Percentiles rank a stretch among this genome's conserved stretches.
Evolutionary conservation across 2,888 invertebrate species (phyloP).

Genomic region (Lacanobia oleracea): DNA sequence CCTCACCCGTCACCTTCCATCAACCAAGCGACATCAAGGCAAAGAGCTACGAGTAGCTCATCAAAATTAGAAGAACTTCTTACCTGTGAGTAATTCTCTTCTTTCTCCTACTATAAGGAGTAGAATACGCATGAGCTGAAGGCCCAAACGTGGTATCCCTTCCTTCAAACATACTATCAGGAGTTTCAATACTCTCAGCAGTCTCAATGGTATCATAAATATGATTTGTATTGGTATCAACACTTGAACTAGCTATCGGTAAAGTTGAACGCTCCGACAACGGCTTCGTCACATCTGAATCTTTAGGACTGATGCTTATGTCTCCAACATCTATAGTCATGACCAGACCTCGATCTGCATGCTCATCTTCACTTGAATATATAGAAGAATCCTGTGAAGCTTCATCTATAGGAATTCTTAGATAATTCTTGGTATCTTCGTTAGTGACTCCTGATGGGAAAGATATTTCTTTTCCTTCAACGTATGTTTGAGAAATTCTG

Average conservation of each 20-base stretch:
- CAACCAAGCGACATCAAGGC: no score
- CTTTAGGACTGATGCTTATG: conserved; percentile 70
- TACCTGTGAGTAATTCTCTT: conserved; percentile 79
- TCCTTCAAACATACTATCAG: conserved; percentile 68
- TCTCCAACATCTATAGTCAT: conserved; percentile 86
- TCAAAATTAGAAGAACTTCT: conserved; percentile 35
- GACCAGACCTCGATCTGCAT: conserved; percentile 75
- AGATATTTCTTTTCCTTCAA: conserved; percentile 85
- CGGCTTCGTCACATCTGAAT: conserved; percentile 73
- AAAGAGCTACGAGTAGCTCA: no score
- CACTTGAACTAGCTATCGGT: conserved; percentile 73
- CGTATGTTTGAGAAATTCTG: conserved; percentile 86
- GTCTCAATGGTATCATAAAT: conserved; percentile 74
- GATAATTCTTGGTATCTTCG: conserved; percentile 68
- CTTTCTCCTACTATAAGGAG: conserved; percentile 80
- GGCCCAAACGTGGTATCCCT: conserved; percentile 73
- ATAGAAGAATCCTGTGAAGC: conserved; percentile 74
- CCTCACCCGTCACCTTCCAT: no score
- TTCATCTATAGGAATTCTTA: conserved; percentile 65
- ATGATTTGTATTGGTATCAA: conserved; percentile 67
- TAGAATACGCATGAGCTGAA: conserved; percentile 75
- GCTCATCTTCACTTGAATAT: conserved; percentile 84
- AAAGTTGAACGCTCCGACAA: conserved; percentile 79
- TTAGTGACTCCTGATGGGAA: conserved; percentile 76
- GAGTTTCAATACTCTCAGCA: conserved; percentile 33